Evolutionary conservation across 2,888 invertebrate species (phyloP), one percentile per base, ranked within the genome.

Genomic region (Acronicta alni): DNA sequence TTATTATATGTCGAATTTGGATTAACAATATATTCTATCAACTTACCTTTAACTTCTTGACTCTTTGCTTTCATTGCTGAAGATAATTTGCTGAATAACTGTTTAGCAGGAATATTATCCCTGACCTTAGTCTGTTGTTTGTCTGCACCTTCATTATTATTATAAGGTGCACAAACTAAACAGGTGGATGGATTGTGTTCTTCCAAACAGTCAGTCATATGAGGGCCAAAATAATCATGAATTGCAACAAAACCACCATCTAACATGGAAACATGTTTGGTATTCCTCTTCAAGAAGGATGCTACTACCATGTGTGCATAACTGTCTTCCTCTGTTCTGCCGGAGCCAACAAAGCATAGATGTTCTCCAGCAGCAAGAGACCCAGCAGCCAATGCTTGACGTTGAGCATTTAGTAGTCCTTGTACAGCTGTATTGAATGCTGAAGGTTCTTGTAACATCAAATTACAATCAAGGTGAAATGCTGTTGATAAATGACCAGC

Each of bases 221-320:
- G 97, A 57, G 97, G 97, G 14, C 97, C 96, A 84, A 98, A 97
- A 80, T 97, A 97, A 72, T 97, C 97, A 82, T 98, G 98, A 69
- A 98, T 96, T 23, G 97, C 96, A 78, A 95, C 94, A 91, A 99
- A 99, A 3, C 99, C 99, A 57, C 99, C 99, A 71, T 97, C 97
- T 17, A 99, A 95, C 90, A 99, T 96, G 46, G 98, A 98, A 45
- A 99, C 98, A 87, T 98, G 99, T 79, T 97, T 97, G 0, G 97
- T 98, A 85, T 98, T 97, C 86, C 98, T 97, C 90, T 99, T 99
- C 45, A 99, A 95, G 89, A 99, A 99, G 57, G 98, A 98, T 7
- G 99, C 98, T 15, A 99, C 98, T 20, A 99, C 99, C 99, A 99
- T 99, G 86, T 99, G 97, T 16, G 99, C 98, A 86, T 98, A 99